Evolutionary conservation across 2,113 vertebrate species (phyloP).

Genomic region (Syngnathus typhle): DNA sequence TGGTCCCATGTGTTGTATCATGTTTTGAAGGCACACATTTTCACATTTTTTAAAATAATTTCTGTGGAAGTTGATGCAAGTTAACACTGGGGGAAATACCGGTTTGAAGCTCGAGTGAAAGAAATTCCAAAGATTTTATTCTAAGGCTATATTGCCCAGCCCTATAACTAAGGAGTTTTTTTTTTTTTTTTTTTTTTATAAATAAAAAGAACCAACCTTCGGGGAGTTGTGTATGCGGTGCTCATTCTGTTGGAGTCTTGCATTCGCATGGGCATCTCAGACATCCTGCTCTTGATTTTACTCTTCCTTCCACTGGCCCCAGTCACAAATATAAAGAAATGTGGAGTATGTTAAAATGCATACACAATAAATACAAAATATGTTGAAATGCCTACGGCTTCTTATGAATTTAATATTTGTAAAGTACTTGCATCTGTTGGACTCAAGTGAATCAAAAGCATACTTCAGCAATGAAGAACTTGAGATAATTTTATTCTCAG

Average conservation of each 20-base stretch:
- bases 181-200: not conserved
- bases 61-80: no score
- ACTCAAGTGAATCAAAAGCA: no score
- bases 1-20: no score
- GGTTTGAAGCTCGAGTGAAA: no score
- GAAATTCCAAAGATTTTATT: no score
- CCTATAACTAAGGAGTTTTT: not conserved
- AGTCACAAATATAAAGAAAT: not conserved
- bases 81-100: no score
- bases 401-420: not conserved
- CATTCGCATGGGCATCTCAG: conserved; percentile 79
- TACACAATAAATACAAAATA: not conserved
- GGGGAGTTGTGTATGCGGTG: conserved; percentile 80
- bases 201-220: conserved; percentile 67
- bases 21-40: no score
- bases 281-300: conserved; percentile 67
- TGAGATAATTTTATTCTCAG: no score
- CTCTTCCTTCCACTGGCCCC: conserved; percentile 63
- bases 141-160: not conserved
- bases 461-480: no score
- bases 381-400: not conserved
- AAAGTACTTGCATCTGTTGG: no score
- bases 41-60: no score
- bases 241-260: conserved; percentile 80
- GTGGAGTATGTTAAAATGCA: not conserved